These are phyloP conservation scores for Microctonus aethiopoides DNA, from an alignment of 2,888 invertebrate genomes.

Conservation along the genomic window DNA sequence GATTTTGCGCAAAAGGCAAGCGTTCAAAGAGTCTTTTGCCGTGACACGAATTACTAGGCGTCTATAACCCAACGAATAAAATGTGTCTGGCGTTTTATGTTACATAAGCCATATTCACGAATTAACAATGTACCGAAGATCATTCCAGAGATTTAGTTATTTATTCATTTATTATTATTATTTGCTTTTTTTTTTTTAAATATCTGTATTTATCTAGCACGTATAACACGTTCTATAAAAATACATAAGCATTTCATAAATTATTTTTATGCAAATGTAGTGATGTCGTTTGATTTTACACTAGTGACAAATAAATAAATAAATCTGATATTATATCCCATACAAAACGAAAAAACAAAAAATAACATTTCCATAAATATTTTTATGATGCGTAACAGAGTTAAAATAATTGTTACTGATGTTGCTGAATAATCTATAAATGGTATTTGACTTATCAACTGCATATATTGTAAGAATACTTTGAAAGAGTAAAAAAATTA, in stretches of 20 bases:
- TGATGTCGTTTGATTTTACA: neutral
- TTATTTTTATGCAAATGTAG: neutral
- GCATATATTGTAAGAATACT: neutral
- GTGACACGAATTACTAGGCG: constrained; percentile 57
- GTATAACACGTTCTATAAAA: neutral
- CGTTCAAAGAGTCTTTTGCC: constrained; percentile 48
- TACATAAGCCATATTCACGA: constrained; percentile 48
- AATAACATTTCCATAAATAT: neutral
- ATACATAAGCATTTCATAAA: neutral
- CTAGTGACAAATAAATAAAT: neutral
- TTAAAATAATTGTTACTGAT: neutral
- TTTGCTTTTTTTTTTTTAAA: too few relatives aligned
- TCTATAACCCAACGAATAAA: constrained; percentile 53
- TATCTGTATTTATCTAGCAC: neutral
- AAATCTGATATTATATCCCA: neutral
- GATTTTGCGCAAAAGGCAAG: constrained; percentile 27
- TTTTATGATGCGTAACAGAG: neutral
- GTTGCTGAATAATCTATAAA: neutral
- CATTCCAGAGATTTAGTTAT: constrained; percentile 1
- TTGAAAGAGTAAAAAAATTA: neutral
- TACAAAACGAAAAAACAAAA: neutral
- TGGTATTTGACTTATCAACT: neutral
- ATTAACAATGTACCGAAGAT: neutral
- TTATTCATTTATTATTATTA: too few relatives aligned
- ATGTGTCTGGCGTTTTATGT: constrained; percentile 55